phyloP scores from a whole-genome alignment of 2,797 vertebrate genomes.

The Gymnothorax reevesii region DNA sequence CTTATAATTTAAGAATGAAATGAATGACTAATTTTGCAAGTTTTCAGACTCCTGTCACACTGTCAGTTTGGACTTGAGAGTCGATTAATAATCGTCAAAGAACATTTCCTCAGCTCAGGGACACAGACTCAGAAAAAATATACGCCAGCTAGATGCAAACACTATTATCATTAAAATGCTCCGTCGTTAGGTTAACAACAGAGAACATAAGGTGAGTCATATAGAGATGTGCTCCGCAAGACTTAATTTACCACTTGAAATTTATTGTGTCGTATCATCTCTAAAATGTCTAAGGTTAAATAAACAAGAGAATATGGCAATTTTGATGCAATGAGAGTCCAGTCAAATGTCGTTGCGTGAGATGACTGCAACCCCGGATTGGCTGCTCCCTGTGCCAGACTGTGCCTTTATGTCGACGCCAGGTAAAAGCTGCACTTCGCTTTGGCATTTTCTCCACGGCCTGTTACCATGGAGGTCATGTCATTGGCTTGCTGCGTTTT shows the following conservation, averaged over 20 bases:
- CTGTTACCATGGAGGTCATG: slow-evolving; percentile 56
- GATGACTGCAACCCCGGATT: background rate
- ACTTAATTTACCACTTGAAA: too few relatives aligned
- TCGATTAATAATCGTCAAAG: background rate
- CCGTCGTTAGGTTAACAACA: too few relatives aligned
- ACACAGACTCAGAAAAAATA: background rate
- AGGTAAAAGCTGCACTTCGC: slow-evolving; percentile 34
- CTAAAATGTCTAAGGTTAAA: background rate
- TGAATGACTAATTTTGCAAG: background rate
- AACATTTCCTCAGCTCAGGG: background rate
- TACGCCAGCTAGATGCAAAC: background rate
- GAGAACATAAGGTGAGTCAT: too few relatives aligned
- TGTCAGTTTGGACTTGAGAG: background rate
- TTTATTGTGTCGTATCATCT: background rate
- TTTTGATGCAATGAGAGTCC: background rate
- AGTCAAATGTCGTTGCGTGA: slow-evolving; percentile 7
- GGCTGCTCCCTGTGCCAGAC: slow-evolving; percentile 9
- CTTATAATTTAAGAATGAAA: background rate
- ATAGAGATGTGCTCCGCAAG: too few relatives aligned
- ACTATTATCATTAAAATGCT: background rate
- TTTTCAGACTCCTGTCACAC: background rate
- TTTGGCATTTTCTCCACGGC: slow-evolving; percentile 47
- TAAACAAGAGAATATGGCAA: background rate
- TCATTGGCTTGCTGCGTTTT: slow-evolving; percentile 46
- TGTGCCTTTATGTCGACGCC: slow-evolving; percentile 44